Conservation (phyloP, 1,140 invertebrate species). For the Euura lappo region DNA sequence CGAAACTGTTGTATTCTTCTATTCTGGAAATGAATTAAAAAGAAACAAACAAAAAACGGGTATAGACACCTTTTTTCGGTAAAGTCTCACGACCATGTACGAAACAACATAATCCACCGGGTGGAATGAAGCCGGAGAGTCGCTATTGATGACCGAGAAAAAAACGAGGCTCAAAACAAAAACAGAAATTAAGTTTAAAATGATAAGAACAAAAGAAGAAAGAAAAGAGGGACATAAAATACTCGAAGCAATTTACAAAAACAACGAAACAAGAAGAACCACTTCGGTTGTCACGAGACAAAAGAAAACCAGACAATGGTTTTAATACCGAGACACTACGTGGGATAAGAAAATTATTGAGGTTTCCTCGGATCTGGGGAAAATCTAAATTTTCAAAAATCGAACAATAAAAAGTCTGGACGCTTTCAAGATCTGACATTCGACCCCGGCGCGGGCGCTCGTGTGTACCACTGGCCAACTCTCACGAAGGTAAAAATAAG, state of each 20-base stretch:
- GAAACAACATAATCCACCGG: background rate
- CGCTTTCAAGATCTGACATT: background rate
- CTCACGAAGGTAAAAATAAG: background rate
- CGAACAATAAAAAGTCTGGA: background rate
- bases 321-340: conserved; percentile 2
- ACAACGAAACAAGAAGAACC: conserved; percentile 7
- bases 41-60: no score
- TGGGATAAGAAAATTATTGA: conserved; percentile 1
- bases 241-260: background rate
- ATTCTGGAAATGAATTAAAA: no score
- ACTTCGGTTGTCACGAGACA: background rate
- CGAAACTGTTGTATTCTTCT: no score
- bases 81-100: no score
- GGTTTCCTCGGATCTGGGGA: background rate
- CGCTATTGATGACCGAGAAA: background rate
- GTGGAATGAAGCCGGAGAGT: background rate
- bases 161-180: background rate
- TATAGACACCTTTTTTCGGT: no score
- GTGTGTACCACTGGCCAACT: background rate
- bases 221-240: background rate
- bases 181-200: background rate
- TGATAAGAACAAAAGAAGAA: background rate
- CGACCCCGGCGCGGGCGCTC: background rate
- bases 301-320: background rate
- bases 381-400: no score